Conservation (phyloP, 2,797 vertebrate genomes). For the Aselliscus stoliczkanus region DNA sequence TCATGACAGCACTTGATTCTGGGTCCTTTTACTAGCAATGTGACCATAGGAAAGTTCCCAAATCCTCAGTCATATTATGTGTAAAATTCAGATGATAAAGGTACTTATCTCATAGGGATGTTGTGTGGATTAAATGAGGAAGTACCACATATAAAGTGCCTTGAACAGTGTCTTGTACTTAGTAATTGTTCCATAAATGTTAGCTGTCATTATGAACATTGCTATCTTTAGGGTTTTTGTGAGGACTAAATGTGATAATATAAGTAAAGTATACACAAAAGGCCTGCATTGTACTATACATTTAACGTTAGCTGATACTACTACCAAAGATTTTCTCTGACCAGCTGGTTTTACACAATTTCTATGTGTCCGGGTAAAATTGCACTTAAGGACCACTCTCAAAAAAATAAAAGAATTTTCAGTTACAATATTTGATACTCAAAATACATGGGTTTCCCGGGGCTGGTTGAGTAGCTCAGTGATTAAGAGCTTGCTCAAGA, state of each 20-base stretch:
- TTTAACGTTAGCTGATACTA: neutral
- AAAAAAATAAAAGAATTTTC: neutral
- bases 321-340: neutral
- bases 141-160: neutral
- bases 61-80: neutral
- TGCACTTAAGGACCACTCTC: neutral
- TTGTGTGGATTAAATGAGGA: neutral
- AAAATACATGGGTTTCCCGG: neutral
- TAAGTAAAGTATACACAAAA: neutral
- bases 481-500: too few relatives aligned
- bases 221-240: neutral
- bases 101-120: neutral
- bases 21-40: neutral
- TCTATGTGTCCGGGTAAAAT: neutral
- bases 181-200: neutral
- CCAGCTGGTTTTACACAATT: neutral
- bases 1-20: neutral
- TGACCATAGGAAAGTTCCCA: neutral
- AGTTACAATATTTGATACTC: neutral
- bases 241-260: neutral
- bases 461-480: too few relatives aligned
- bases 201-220: neutral
- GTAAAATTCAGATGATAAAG: neutral
- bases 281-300: neutral
- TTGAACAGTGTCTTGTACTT: neutral